Conservation (phyloP, 2,888 invertebrate species). For the Trichogramma dendrolimi region DNA sequence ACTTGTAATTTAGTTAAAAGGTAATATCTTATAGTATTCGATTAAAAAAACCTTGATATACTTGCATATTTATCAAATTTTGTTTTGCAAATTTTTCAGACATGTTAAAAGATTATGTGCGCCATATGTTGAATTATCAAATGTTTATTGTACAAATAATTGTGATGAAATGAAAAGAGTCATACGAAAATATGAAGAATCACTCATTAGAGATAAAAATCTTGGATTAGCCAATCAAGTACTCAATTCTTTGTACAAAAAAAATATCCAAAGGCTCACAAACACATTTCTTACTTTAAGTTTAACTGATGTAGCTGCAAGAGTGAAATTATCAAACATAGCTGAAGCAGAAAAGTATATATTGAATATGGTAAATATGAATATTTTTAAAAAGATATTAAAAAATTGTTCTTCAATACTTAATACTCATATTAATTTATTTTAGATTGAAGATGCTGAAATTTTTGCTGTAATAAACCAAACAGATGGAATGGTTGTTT, state of each 20-base stretch:
- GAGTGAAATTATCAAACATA: constrained; percentile 81
- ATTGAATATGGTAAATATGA: constrained; percentile 76
- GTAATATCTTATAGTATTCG: constrained; percentile 22
- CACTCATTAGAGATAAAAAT: constrained; percentile 74
- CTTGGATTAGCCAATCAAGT: constrained; percentile 79
- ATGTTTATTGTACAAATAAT: constrained; percentile 73
- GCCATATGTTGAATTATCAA: constrained; percentile 83
- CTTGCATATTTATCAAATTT: neutral
- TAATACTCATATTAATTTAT: constrained; percentile 6
- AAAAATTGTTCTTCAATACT: no score
- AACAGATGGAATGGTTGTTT: constrained; percentile 96
- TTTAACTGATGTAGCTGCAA: constrained; percentile 80
- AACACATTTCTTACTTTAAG: constrained; percentile 91
- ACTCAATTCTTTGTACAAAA: constrained; percentile 83
- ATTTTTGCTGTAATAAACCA: constrained; percentile 96
- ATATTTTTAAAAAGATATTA: neutral
- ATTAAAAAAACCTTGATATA: neutral
- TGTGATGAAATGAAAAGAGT: constrained; percentile 66
- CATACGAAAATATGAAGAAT: constrained; percentile 75
- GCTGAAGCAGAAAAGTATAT: constrained; percentile 90
- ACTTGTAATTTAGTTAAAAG: constrained; percentile 80
- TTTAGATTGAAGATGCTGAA: constrained; percentile 91
- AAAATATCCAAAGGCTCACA: constrained; percentile 93
- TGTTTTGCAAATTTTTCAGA: constrained; percentile 45
- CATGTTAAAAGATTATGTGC: constrained; percentile 81